A percentile compares a stretch with the other conserved stretches of the same genome.
Evolutionary conservation across 2,888 invertebrate genomes (phyloP).

Genomic region (Kuschelorhynchus macadamiae): DNA sequence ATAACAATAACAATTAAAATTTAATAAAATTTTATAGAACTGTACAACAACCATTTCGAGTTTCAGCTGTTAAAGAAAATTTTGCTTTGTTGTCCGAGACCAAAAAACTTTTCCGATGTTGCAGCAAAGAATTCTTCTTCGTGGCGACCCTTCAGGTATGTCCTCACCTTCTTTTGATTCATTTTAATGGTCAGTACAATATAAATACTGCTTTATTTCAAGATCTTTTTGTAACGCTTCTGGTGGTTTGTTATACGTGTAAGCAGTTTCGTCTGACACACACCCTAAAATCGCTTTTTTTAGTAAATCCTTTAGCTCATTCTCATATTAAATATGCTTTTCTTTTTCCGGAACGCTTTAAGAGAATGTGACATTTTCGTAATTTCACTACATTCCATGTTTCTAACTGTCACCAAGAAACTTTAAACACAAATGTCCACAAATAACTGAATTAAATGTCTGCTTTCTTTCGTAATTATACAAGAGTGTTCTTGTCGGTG

Average conservation of each 20-base stretch:
- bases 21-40: too few relatives aligned
- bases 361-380: neutral
- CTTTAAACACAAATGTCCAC: conserved; percentile 10
- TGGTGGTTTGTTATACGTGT: neutral
- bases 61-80: too few relatives aligned
- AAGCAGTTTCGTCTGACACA: neutral
- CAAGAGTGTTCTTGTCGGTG: neutral
- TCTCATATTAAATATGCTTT: neutral
- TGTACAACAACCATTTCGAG: too few relatives aligned
- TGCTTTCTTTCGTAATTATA: conserved; percentile 5
- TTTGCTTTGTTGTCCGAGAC: too few relatives aligned
- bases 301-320: conserved; percentile 2
- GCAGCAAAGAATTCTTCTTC: neutral
- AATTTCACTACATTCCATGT: neutral
- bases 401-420: neutral
- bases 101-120: neutral
- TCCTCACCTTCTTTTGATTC: neutral
- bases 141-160: neutral
- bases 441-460: neutral
- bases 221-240: neutral
- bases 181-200: conserved; percentile 2
- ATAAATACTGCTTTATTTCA: neutral
- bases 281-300: conserved; percentile 6
- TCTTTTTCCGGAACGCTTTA: conserved; percentile 1
- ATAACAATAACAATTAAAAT: too few relatives aligned